A percentile compares a stretch with the other conserved stretches of the same genome.
Conservation (phyloP, 2,113 vertebrate species). For the Trematocara zebra region DNA sequence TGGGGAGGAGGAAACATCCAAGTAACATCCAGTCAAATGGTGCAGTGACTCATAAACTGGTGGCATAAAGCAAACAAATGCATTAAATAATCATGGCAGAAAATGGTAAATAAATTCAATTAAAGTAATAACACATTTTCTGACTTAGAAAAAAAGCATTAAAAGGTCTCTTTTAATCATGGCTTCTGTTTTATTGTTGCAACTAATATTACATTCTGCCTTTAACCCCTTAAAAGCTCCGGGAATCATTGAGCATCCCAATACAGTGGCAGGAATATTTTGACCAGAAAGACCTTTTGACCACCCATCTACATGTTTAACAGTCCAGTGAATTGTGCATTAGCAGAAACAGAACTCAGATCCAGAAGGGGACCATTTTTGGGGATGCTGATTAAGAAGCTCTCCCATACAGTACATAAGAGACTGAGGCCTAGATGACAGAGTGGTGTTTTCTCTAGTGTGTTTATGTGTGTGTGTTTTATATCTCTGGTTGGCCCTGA, state of each 20-base stretch:
- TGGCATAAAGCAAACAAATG: not conserved
- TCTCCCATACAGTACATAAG: not conserved
- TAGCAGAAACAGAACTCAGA: not conserved
- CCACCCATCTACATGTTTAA: not conserved
- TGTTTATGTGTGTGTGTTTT: not conserved
- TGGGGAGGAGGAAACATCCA: not conserved
- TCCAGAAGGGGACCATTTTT: not conserved
- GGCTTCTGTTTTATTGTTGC: not conserved
- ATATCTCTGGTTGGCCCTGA: constrained; percentile 66
- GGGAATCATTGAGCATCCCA: not conserved
- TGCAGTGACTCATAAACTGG: not conserved
- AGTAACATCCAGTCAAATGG: not conserved
- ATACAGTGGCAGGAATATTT: not conserved
- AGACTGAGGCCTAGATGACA: not conserved
- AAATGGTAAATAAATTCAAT: not conserved
- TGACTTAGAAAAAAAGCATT: not conserved
- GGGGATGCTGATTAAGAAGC: not conserved
- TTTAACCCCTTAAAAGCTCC: not conserved
- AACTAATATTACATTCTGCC: not conserved
- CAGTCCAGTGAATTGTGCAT: not conserved
- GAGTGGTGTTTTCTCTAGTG: not conserved
- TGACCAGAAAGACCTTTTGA: not conserved
- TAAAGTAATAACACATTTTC: not conserved
- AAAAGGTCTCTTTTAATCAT: not conserved
- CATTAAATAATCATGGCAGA: not conserved